phyloP scores from a whole-genome alignment of 2,888 invertebrate species.

The Halocaridina rubra region DNA sequence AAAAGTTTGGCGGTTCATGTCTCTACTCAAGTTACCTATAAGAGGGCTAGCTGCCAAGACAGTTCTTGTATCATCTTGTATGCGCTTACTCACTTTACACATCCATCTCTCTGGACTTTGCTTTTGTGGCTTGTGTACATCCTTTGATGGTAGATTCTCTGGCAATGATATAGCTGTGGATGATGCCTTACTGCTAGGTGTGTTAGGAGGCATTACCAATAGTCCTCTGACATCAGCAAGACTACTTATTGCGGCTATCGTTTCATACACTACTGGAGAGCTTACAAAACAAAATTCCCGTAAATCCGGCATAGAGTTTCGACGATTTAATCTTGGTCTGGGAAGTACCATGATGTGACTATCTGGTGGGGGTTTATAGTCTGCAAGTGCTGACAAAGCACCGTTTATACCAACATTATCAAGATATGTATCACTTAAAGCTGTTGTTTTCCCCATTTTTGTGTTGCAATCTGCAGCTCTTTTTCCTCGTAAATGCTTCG shows the following conservation, averaged over 20 bases:
- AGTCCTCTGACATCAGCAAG: slow-evolving; percentile 29
- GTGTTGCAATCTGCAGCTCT: background rate
- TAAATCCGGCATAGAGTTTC: slow-evolving; percentile 48
- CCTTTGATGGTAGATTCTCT: background rate
- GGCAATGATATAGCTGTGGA: background rate
- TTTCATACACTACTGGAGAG: slow-evolving; percentile 44
- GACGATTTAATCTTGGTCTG: slow-evolving; percentile 22
- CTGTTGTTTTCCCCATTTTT: slow-evolving; percentile 6
- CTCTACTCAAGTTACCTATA: background rate
- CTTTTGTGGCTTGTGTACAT: background rate
- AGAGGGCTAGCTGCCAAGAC: slow-evolving; percentile 32
- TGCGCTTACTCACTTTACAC: slow-evolving; percentile 34
- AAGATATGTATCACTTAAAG: slow-evolving; percentile 21
- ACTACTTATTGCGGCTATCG: slow-evolving; percentile 33
- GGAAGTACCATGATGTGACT: slow-evolving; percentile 45
- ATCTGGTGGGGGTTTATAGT: background rate
- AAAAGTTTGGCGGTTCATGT: background rate
- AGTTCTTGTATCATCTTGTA: slow-evolving; percentile 33
- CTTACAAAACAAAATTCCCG: slow-evolving; percentile 42
- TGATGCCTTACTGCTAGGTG: background rate
- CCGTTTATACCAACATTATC: background rate
- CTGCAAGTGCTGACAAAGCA: background rate
- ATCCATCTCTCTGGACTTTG: slow-evolving; percentile 19
- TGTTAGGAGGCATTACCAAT: slow-evolving; percentile 25
- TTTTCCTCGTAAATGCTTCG: background rate